phyloP scores from a whole-genome alignment of 2,797 vertebrate genomes.

The Anguilla obscura region DNA sequence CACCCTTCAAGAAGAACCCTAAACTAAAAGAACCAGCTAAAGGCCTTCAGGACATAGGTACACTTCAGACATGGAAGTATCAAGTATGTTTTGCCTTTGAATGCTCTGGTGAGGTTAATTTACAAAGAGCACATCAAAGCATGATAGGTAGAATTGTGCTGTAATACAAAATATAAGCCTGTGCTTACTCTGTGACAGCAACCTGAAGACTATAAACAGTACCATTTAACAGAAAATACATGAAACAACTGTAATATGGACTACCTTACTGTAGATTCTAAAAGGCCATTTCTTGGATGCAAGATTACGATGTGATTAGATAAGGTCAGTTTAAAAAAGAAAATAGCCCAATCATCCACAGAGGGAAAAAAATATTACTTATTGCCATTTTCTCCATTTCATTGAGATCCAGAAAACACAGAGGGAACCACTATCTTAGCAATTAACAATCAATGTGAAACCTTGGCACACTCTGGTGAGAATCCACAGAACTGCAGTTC shows the following conservation, averaged over 20 bases:
- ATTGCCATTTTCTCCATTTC: background rate
- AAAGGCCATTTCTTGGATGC: background rate
- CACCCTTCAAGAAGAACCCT: background rate
- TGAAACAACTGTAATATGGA: background rate
- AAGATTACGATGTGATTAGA: background rate
- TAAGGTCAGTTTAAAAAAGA: background rate
- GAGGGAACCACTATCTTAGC: background rate
- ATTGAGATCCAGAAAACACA: background rate
- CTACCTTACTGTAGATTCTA: conserved; percentile 5
- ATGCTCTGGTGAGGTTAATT: background rate
- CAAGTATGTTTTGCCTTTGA: background rate
- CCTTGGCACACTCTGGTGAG: background rate
- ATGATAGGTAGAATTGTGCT: background rate
- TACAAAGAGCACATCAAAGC: background rate
- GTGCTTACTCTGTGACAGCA: background rate
- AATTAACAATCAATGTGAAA: background rate
- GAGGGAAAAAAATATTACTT: background rate
- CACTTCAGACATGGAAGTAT: background rate
- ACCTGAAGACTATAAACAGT: background rate
- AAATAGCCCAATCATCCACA: background rate
- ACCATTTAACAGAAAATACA: background rate
- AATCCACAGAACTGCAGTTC: conserved; percentile 1
- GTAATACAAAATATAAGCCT: background rate
- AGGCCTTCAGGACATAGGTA: background rate
- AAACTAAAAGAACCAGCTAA: background rate